Base-by-base conservation (phyloP, 2,113 vertebrate species). In the Bambusicola thoracicus region DNA sequence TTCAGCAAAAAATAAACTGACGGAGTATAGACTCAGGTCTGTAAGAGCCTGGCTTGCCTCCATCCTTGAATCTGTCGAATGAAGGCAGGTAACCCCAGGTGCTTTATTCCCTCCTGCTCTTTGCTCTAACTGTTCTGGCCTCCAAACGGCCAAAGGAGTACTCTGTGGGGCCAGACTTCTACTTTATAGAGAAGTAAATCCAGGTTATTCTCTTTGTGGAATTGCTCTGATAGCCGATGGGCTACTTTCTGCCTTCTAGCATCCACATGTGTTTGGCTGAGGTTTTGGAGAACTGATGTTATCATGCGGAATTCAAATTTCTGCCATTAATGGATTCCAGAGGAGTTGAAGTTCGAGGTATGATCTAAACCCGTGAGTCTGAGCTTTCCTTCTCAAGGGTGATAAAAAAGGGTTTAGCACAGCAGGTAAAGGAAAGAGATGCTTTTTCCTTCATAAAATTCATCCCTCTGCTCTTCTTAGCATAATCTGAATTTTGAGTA, bases 41-140 rank as follows among this genome's bases (percentile, higher is more conserved):
- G 44, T 75, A 62, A 75, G 74, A 81, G 89, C 67, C 3, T 2
- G 18, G 62, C 32, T 89, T 93, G 66, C 69, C 70, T 91, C 90
- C 72, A 55, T 91, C 93, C 92, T 92, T 93, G 74, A 87, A 72
- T 90, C 66, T 92, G 55, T 82, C 41, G 51, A 94, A 80, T 38
- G 58, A 82, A 92, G 58, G 43, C 78, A 91, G 81, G 89, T 34
- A 87, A 62, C 73, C 48, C 77, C 77, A 92, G 49, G 80, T 7
- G 2, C 38, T 92, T 87, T 86, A 72, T 95, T 94, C 81, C 63
- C 17, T 70, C 25, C 38, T 79, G 41, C 3, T 90, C 34, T 46
- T 61, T 72, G 53, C 81, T 73, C 4, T 2, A 91, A 62, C 44
- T 48, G 13, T 46, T 59, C 68, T 48, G 51, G 48, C 65, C 56